Percentiles rank a stretch among this genome's conserved stretches.
Evolutionary conservation across 2,888 invertebrate species (phyloP).

Genomic region (Eupithecia inturbata): DNA sequence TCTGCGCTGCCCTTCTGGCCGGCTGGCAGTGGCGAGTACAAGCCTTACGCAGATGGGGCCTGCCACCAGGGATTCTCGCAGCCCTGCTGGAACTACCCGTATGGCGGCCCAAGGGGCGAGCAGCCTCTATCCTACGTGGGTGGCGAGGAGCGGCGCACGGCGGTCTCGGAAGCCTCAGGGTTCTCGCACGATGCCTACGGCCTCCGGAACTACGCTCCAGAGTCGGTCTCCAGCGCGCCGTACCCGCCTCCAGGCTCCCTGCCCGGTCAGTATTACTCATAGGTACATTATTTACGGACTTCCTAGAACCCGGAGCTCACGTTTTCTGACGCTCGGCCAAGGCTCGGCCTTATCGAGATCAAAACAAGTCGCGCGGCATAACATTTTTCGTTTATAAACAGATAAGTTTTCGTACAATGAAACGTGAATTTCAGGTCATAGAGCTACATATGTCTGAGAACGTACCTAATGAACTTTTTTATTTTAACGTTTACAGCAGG

Average conservation of each 20-base stretch:
- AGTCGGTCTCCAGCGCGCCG: constrained; percentile 89
- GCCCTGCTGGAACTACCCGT: constrained; percentile 90
- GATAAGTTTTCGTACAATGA: constrained; percentile 50
- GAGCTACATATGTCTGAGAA: constrained; percentile 32
- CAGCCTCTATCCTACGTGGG: constrained; percentile 88
- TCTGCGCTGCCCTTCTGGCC: constrained; percentile 89
- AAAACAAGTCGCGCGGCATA: constrained; percentile 64
- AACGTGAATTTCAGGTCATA: constrained; percentile 45
- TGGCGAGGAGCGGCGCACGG: constrained; percentile 88
- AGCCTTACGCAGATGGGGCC: constrained; percentile 83
- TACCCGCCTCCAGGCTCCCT: constrained; percentile 91
- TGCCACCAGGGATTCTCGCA: constrained; percentile 89
- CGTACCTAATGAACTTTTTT: constrained; percentile 23
- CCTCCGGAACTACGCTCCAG: constrained; percentile 89
- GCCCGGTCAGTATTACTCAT: constrained; percentile 75
- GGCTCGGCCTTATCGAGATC: constrained; percentile 74
- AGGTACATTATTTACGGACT: constrained; percentile 14
- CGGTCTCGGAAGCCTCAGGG: constrained; percentile 85
- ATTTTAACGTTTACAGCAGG: constrained; percentile 38
- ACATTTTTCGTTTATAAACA: constrained; percentile 79
- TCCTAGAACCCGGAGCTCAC: constrained; percentile 60
- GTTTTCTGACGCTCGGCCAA: constrained; percentile 66
- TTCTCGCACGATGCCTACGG: constrained; percentile 91
- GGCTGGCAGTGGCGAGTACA: constrained; percentile 85
- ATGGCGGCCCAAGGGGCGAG: constrained; percentile 86